These are phyloP conservation scores for Neelides folsomi DNA, from an alignment of 2,888 invertebrate species.

Conservation along the genomic window DNA sequence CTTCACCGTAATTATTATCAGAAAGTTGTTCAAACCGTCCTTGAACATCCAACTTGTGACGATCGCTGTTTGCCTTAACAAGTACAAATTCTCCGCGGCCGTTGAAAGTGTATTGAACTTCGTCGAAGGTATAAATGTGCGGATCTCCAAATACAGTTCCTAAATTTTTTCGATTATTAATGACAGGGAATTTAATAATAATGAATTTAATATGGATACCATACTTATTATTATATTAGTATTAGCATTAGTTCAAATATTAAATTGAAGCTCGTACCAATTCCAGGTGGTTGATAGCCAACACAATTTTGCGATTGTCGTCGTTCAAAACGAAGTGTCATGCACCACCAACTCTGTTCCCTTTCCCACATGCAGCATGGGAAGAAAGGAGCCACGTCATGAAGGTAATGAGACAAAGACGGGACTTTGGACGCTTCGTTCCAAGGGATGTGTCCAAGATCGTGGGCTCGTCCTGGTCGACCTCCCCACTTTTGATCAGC, in stretches of 20 bases:
- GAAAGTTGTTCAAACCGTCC: conserved; percentile 72
- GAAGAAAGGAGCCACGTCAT: conserved; percentile 87
- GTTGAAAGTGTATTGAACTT: conserved; percentile 79
- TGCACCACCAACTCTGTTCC: conserved; percentile 85
- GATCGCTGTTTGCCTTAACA: conserved; percentile 56
- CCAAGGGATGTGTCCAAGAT: conserved; percentile 82
- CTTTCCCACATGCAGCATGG: conserved; percentile 89
- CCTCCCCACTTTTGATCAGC: conserved; percentile 94
- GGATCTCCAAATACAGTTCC: conserved; percentile 87
- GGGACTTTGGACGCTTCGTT: conserved; percentile 85
- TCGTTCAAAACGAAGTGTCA: conserved; percentile 83
- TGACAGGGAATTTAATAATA: no score
- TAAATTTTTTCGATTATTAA: conserved; percentile 30
- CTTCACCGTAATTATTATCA: conserved; percentile 57
- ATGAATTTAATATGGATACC: no score
- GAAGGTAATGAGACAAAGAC: conserved; percentile 85
- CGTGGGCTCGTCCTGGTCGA: conserved; percentile 66
- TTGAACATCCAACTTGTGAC: conserved; percentile 69
- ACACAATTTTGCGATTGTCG: conserved; percentile 90
- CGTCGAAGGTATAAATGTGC: conserved; percentile 83
- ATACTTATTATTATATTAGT: no score
- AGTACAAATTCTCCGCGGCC: conserved; percentile 85
- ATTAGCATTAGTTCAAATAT: no score
- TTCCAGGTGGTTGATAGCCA: conserved; percentile 80
- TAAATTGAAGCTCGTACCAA: conserved; percentile 40